Conservation (phyloP, 1,140 invertebrate genomes). For the roundworm (Caenorhabditis elegans) region WBcel235 BX284602.5:5656001-5656500, state of each 20-base stretch:
- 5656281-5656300: too few species aligned
- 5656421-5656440: background rate
- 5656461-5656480: background rate
- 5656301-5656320: background rate
- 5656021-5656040: background rate
- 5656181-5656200: too few species aligned
- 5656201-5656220: too few species aligned
- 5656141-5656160: too few species aligned
- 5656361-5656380: background rate
- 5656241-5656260: too few species aligned
- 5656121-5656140: too few species aligned
- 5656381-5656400: background rate
- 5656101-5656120: background rate
- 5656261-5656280: too few species aligned
- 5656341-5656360: background rate
- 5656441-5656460: background rate
- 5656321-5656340: background rate
- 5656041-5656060: background rate
- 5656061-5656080: too few species aligned
- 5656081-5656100: background rate
- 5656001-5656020: background rate
- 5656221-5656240: too few species aligned
- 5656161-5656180: too few species aligned
- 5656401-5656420: background rate
- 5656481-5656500: background rate